Conservation (phyloP, 2,113 vertebrate species). For the Opisthocomus hoazin region DNA sequence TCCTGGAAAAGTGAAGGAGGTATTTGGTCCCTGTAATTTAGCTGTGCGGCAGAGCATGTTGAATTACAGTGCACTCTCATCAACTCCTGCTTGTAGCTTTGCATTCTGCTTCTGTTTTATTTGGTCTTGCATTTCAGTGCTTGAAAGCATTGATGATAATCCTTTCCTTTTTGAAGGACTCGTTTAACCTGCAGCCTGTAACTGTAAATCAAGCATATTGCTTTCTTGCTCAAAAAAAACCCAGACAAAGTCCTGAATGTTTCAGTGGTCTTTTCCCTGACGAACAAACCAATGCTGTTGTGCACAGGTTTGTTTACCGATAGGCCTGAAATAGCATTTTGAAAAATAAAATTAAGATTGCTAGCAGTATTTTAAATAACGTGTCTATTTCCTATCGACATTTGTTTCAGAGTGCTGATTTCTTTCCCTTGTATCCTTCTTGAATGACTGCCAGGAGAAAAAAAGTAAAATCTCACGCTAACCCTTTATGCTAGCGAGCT, state of each 20-base stretch:
- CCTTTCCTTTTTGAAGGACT: background rate
- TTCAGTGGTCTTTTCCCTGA: background rate
- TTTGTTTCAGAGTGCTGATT: background rate
- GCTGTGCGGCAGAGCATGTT: constrained; percentile 23
- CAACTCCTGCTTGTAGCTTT: constrained; percentile 45
- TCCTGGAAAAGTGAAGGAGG: constrained; percentile 31
- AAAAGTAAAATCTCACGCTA: background rate
- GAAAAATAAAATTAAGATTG: background rate
- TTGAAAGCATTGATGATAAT: background rate
- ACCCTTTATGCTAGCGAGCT: background rate
- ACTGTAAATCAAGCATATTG: background rate
- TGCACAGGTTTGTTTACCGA: background rate
- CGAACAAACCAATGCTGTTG: background rate
- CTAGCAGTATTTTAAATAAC: background rate
- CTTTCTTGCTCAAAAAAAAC: background rate
- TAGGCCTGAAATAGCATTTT: background rate
- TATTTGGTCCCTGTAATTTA: constrained; percentile 22
- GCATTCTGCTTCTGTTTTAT: constrained; percentile 31
- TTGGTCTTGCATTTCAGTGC: background rate
- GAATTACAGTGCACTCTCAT: constrained; percentile 69
- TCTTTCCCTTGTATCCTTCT: background rate
- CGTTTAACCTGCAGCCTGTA: background rate
- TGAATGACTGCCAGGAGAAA: background rate
- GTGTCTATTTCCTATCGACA: background rate
- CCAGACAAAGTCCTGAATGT: background rate